phyloP scores from a whole-genome alignment of 1,140 invertebrate species.

The Drosophila eugracilis region DNA sequence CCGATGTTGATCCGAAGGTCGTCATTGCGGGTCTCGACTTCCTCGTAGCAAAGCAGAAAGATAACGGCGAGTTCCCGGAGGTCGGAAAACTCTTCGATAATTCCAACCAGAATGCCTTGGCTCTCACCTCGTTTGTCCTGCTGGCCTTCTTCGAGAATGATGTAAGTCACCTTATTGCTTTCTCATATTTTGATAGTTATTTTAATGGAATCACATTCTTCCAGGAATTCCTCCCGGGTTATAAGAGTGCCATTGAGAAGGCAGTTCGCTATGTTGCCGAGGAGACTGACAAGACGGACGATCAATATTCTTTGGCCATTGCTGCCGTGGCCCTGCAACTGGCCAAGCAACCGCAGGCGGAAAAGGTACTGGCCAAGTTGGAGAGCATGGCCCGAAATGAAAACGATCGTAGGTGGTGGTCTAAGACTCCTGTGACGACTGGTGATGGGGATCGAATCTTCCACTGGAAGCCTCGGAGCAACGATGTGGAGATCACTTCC shows the following conservation, averaged over 20 bases:
- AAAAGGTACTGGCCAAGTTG: slow-evolving; percentile 64
- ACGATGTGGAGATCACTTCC: slow-evolving; percentile 91
- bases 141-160: slow-evolving; percentile 92
- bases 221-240: slow-evolving; percentile 84
- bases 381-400: slow-evolving; percentile 54
- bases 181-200: neutral
- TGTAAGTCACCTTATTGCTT: slow-evolving; percentile 64
- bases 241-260: slow-evolving; percentile 89
- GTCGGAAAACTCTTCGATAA: slow-evolving; percentile 87
- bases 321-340: slow-evolving; percentile 92
- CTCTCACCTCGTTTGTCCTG: slow-evolving; percentile 93
- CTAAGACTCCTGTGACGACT: slow-evolving; percentile 74
- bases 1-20: slow-evolving; percentile 91
- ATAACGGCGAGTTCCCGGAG: slow-evolving; percentile 93
- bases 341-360: slow-evolving; percentile 87
- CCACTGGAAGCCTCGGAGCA: slow-evolving; percentile 85
- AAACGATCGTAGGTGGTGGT: slow-evolving; percentile 75
- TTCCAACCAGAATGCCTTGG: slow-evolving; percentile 86
- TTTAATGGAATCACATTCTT: too few relatives aligned
- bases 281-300: slow-evolving; percentile 89
- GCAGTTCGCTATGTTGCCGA: slow-evolving; percentile 92
- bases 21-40: slow-evolving; percentile 91
- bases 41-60: slow-evolving; percentile 87
- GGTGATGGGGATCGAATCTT: neutral
- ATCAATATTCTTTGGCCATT: slow-evolving; percentile 92